Conservation (phyloP, 2,797 vertebrate species). For the Hydrophis major region DNA sequence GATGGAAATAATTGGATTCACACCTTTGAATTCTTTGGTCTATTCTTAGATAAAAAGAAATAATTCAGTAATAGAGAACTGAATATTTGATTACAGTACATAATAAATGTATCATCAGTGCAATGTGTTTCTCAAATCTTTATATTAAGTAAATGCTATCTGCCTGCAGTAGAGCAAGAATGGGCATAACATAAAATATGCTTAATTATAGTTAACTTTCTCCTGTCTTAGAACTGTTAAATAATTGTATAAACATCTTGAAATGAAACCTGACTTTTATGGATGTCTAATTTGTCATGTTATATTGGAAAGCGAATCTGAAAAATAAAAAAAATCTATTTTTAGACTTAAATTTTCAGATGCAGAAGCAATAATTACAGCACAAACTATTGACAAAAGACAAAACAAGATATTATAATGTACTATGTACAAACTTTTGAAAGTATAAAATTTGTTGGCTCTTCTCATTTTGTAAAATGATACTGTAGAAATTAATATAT, state of each 20-base stretch:
- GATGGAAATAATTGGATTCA: not conserved
- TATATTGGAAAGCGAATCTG: constrained; percentile 37
- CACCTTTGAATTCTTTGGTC: not conserved
- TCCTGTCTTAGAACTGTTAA: constrained; percentile 12
- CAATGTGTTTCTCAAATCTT: not conserved
- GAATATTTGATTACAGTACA: not conserved
- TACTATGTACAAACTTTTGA: constrained; percentile 33
- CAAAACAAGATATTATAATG: constrained; percentile 18
- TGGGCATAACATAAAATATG: not conserved
- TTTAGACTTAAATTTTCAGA: constrained; percentile 37
- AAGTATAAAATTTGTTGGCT: constrained; percentile 34
- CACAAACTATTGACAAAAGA: constrained; percentile 18
- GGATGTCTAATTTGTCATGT: constrained; percentile 47
- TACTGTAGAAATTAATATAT: constrained; percentile 55
- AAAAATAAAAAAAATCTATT: constrained; percentile 34
- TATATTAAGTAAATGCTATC: not conserved
- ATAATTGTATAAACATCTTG: not conserved
- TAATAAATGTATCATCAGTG: not conserved
- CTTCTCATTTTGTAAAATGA: constrained; percentile 46
- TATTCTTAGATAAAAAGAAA: not conserved
- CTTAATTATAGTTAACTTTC: not conserved
- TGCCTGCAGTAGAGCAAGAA: not conserved
- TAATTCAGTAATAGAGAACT: not conserved
- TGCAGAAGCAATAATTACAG: constrained; percentile 26
- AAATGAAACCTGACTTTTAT: constrained; percentile 33